Conservation (phyloP, 2,797 vertebrate species). For the Sebastes steindachneri region DNA sequence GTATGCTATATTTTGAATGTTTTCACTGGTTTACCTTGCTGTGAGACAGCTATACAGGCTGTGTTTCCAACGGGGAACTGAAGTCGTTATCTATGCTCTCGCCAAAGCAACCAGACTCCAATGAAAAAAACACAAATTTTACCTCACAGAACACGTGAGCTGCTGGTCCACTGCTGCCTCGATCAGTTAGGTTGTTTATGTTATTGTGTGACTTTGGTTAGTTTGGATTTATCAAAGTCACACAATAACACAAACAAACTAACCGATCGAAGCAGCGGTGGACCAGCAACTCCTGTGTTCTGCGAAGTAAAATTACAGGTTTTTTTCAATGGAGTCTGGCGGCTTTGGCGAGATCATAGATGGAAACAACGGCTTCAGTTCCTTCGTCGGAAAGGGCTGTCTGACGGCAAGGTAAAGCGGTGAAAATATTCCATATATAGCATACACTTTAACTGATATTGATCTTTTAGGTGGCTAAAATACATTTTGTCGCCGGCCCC, state of each 20-base stretch:
- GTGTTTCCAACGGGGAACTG: too few relatives aligned
- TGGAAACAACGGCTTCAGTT: neutral
- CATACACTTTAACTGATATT: too few relatives aligned
- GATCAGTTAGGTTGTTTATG: neutral
- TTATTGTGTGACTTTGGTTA: too few relatives aligned
- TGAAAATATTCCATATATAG: too few relatives aligned
- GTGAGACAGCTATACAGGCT: too few relatives aligned
- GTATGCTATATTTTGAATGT: neutral
- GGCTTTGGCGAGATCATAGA: neutral
- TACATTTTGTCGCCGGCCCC: too few relatives aligned
- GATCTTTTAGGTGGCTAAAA: neutral
- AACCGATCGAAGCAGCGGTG: too few relatives aligned
- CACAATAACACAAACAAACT: neutral
- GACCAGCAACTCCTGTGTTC: too few relatives aligned
- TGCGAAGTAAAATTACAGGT: neutral
- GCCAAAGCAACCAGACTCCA: neutral
- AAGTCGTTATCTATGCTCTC: neutral
- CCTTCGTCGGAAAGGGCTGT: neutral
- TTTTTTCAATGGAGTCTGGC: neutral
- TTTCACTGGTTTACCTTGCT: too few relatives aligned
- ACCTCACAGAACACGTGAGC: fast-evolving
- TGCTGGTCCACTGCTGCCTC: neutral
- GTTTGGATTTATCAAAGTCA: neutral
- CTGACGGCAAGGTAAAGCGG: too few relatives aligned
- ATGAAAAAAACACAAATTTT: neutral